Percentiles rank a stretch among this genome's conserved stretches.
Evolutionary conservation across 2,888 invertebrate species (phyloP).

Genomic region (Drosophila phalerata): DNA sequence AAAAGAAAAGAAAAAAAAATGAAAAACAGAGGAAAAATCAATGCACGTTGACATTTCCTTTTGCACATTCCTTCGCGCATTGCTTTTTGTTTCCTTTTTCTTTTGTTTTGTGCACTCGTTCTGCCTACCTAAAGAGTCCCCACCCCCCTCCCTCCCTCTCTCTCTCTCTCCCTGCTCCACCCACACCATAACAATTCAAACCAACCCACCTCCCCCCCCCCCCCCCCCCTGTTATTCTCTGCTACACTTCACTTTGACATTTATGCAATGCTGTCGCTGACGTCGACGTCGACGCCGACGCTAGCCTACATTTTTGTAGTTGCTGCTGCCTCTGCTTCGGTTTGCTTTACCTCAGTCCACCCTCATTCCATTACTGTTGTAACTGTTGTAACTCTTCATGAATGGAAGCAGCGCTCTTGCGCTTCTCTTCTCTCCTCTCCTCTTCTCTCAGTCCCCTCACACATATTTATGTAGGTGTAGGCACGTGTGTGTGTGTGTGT

Average conservation of each 20-base stretch:
- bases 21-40: slow-evolving; percentile 54
- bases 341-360: not conserved
- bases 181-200: not conserved
- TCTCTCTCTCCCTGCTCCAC: no score
- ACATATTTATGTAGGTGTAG: slow-evolving; percentile 5
- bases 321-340: slow-evolving; percentile 10
- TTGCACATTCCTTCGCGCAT: slow-evolving; percentile 29
- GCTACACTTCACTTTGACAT: slow-evolving; percentile 64
- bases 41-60: slow-evolving; percentile 61
- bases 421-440: no score
- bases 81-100: slow-evolving; percentile 43
- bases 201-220: not conserved
- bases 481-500: slow-evolving; percentile 9
- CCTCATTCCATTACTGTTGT: slow-evolving; percentile 22
- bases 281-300: slow-evolving; percentile 38
- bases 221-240: slow-evolving; percentile 5
- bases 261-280: slow-evolving; percentile 60
- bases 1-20: slow-evolving; percentile 33
- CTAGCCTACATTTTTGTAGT: slow-evolving; percentile 56
- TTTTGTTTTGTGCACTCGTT: slow-evolving; percentile 29
- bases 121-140: not conserved
- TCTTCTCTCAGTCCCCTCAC: not conserved
- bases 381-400: slow-evolving; percentile 60
- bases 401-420: slow-evolving; percentile 43
- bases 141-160: not conserved